phyloP scores from a whole-genome alignment of 1,140 invertebrate species.

The Cyphomyrmex costatus region DNA sequence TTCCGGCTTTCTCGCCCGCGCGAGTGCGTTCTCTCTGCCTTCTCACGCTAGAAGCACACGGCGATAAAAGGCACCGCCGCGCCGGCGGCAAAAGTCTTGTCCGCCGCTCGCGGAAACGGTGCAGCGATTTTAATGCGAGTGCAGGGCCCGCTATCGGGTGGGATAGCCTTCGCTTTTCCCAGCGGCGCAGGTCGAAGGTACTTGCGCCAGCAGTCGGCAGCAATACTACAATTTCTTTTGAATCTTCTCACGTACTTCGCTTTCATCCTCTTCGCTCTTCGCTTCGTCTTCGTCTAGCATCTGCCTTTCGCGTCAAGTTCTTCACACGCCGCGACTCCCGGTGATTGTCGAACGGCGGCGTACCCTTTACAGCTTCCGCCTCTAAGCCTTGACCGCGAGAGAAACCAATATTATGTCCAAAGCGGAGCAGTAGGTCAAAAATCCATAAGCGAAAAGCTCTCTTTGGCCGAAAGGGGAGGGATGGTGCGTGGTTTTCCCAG shows the following conservation, averaged over 20 bases:
- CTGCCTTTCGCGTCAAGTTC: background rate
- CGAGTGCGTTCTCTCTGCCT: constrained; percentile 34
- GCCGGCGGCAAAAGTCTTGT: constrained; percentile 72
- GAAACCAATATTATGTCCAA: background rate
- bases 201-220: constrained; percentile 29
- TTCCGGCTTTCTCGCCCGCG: constrained; percentile 14
- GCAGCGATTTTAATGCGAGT: constrained; percentile 55
- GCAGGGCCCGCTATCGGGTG: background rate
- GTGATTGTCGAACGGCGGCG: constrained; percentile 7
- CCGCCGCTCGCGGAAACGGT: constrained; percentile 41
- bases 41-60: constrained; percentile 46
- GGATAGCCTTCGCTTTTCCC: constrained; percentile 24
- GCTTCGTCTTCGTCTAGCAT: background rate
- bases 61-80: constrained; percentile 72
- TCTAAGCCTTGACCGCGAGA: constrained; percentile 33
- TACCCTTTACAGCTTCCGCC: background rate
- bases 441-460: constrained; percentile 4
- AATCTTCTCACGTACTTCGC: constrained; percentile 65
- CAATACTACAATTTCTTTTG: constrained; percentile 40
- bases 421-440: constrained; percentile 26
- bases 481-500: background rate
- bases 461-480: background rate
- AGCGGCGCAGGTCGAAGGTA: background rate
- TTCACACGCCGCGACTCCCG: constrained; percentile 23
- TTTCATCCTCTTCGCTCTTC: constrained; percentile 15